Evolutionary conservation across 1,140 invertebrate species (phyloP).

Genomic region (Sinonovacula constricta): DNA sequence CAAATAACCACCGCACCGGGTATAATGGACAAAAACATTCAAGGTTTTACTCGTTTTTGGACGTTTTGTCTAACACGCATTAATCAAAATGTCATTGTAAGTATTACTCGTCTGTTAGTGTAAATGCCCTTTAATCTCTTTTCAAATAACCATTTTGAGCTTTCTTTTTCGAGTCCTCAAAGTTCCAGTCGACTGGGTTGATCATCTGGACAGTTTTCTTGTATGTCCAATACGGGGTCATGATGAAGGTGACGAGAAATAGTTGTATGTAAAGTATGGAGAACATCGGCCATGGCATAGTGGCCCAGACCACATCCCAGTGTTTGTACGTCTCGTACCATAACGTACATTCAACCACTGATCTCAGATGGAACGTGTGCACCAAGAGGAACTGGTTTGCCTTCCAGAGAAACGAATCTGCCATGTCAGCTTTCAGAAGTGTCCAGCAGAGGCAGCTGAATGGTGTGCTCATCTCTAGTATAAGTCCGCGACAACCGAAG

Average conservation of each 20-base stretch:
- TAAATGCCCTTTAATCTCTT: constrained; percentile 6
- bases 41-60: too few relatives aligned
- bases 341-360: constrained; percentile 69
- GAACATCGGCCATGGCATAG: constrained; percentile 67
- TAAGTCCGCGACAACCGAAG: constrained; percentile 69
- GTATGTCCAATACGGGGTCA: constrained; percentile 77
- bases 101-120: too few relatives aligned
- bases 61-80: too few relatives aligned
- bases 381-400: constrained; percentile 73
- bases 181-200: constrained; percentile 74
- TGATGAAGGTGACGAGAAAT: constrained; percentile 65
- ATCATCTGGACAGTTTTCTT: constrained; percentile 75
- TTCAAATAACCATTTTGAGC: constrained; percentile 46
- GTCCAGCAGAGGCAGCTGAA: constrained; percentile 74
- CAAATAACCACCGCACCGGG: too few relatives aligned
- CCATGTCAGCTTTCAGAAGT: constrained; percentile 70
- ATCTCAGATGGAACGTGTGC: constrained; percentile 74
- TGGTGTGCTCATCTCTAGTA: constrained; percentile 74
- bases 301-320: constrained; percentile 63
- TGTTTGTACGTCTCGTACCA: constrained; percentile 70
- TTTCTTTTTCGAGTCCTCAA: constrained; percentile 63
- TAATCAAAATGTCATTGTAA: too few relatives aligned
- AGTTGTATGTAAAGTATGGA: constrained; percentile 66
- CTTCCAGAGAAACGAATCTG: constrained; percentile 69
- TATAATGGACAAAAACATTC: too few relatives aligned